A percentile compares a stretch with the other conserved stretches of the same genome.
These are phyloP conservation scores for Seira ritae DNA, from an alignment of 2,888 invertebrate species.

Conservation along the genomic window DNA sequence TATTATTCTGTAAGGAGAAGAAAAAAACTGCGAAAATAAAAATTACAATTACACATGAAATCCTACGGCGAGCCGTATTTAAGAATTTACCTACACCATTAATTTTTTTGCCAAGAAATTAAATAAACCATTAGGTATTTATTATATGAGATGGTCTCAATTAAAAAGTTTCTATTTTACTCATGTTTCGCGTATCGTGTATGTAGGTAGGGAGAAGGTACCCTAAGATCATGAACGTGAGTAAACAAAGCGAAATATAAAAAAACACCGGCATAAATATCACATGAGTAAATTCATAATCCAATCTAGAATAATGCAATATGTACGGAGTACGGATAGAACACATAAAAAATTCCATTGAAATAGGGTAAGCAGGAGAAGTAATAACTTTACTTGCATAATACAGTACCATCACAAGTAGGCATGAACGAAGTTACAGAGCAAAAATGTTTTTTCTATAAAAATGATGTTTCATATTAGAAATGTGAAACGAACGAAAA, in stretches of 20 bases:
- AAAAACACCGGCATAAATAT: neutral
- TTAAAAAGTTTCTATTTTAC: neutral
- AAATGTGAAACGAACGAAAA: slow-evolving; percentile 68
- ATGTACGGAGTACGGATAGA: too few relatives aligned
- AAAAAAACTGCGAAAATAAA: slow-evolving; percentile 34
- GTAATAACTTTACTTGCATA: neutral
- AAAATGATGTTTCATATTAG: neutral
- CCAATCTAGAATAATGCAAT: too few relatives aligned
- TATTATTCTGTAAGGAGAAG: slow-evolving; percentile 30
- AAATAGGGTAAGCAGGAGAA: too few relatives aligned
- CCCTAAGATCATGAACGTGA: too few relatives aligned
- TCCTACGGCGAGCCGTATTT: neutral
- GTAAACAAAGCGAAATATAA: too few relatives aligned
- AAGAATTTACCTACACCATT: neutral
- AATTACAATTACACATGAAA: neutral
- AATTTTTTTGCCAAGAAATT: neutral
- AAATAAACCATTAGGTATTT: neutral
- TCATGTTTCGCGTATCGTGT: neutral
- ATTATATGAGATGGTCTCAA: neutral
- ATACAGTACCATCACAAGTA: neutral
- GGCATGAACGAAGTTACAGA: neutral
- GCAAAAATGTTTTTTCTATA: neutral
- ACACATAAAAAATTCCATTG: too few relatives aligned
- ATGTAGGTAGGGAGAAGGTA: neutral
- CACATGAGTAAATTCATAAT: too few relatives aligned